Conservation (phyloP, 2,113 vertebrate species). For the Lepus timidus region DNA sequence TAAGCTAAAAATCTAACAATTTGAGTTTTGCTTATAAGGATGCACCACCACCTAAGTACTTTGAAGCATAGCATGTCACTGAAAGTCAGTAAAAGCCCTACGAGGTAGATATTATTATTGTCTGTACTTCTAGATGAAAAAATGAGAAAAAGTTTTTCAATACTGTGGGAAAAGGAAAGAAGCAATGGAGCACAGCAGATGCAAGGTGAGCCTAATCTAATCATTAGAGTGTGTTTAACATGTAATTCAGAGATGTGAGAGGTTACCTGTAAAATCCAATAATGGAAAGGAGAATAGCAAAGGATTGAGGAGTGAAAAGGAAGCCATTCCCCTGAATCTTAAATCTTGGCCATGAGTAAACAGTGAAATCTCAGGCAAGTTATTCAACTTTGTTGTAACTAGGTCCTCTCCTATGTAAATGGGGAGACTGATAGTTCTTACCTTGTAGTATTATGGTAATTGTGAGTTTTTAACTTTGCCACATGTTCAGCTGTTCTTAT, state of each 20-base stretch:
- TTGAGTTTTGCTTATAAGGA: slow-evolving; percentile 31
- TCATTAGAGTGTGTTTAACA: neutral
- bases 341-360: neutral
- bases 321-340: neutral
- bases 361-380: neutral
- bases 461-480: neutral
- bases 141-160: neutral
- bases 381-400: neutral
- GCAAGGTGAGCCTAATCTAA: neutral
- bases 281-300: neutral
- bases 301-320: neutral
- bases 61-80: neutral
- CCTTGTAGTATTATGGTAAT: neutral
- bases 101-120: neutral
- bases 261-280: neutral
- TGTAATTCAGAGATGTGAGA: neutral
- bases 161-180: neutral
- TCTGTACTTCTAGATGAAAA: neutral
- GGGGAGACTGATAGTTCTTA: neutral
- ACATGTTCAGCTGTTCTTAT: neutral
- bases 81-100: slow-evolving; percentile 31
- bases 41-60: neutral
- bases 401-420: neutral
- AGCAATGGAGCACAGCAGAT: neutral
- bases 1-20: neutral